These are phyloP conservation scores for Drosophila dives DNA, from an alignment of 2,888 invertebrate genomes.

Conservation along the genomic window DNA sequence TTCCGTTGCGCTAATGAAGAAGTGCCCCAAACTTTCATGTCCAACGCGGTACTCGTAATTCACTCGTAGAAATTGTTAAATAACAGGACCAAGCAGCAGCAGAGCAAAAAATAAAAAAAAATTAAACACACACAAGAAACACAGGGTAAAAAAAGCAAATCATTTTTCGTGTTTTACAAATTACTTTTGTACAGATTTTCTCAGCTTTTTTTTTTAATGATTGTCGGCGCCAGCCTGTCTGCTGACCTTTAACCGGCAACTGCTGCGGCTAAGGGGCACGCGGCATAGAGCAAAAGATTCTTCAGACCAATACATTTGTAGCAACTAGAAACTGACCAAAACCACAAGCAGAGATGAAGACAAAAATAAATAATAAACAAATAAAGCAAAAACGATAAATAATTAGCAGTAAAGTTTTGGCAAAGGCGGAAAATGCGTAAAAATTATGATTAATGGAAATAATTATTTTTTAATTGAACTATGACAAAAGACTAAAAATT, in stretches of 20 bases:
- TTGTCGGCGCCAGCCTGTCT: conserved; percentile 72
- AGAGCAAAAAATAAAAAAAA: conserved; percentile 1
- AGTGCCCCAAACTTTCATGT: conserved; percentile 26
- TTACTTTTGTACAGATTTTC: conserved; percentile 61
- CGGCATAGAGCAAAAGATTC: conserved; percentile 7
- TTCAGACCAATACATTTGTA: conserved; percentile 21
- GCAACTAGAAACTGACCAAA: conserved; percentile 3
- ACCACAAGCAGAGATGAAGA: not conserved
- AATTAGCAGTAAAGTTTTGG: not conserved
- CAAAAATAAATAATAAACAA: not conserved
- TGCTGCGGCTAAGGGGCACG: conserved; percentile 1
- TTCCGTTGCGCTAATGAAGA: conserved; percentile 69
- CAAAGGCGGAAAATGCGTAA: not conserved
- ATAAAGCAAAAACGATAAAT: conserved; percentile 4
- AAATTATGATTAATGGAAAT: not conserved
- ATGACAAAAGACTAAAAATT: not conserved
- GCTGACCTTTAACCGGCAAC: conserved; percentile 71
- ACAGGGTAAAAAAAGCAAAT: conserved; percentile 48
- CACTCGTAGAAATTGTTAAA: conserved; percentile 65
- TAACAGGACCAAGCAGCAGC: conserved; percentile 42
- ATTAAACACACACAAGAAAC: conserved; percentile 6
- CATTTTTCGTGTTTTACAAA: conserved; percentile 75
- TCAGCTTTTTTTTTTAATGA: conserved; percentile 62
- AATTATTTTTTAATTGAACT: not conserved
- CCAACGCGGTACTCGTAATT: conserved; percentile 49